Base-by-base conservation (phyloP, 2,113 vertebrate genomes). In the Delphinus delphis region DNA sequence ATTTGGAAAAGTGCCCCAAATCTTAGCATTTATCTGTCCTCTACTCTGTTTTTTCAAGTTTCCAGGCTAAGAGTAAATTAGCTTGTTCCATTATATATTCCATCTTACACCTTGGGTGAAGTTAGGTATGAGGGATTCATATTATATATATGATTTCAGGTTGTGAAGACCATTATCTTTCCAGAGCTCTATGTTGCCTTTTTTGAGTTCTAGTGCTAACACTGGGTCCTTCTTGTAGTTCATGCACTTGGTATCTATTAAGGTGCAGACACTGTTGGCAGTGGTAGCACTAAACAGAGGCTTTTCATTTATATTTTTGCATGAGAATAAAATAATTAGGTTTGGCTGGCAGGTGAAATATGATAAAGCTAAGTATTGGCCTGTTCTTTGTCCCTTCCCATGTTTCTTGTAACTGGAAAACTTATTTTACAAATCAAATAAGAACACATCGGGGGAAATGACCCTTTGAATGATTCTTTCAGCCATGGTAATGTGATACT, bases 371-470 rank as follows among this genome's bases (percentile, higher is more conserved):
- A 95, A 93, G 21, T 88, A 44, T 81, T 90, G 47, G n/a, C 8
- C 12, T 81, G 90, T 77, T 85, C 8, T 82, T 92, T 77, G 65
- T 77, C 21, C 21, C 12, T 70, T 21, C n/a, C 9, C 38, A 68
- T 90, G 71, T 81, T 85, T 79, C 82, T 67, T 68, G 6, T 86
- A 85, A 88, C 5, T 85, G 44, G 44, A 60, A 95, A 96, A 73
- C 14, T 80, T 97, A 73, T 44, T 94, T 77, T 97, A 95, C 3
- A 73, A 94, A 85, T 82, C 31, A 93, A 91, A 71, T 90, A 92
- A 94, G 53, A 89, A 67, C 31, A 20, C n/a, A 68, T 85, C 3
- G 33, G n/a, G 28, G 41, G 38, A 94, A 88, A 87, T 50, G 11
- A 95, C 60, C 65, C 33, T 93, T 79, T 55, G 9, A 55, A 93